A percentile compares a stretch with the other conserved stretches of the same genome.
Evolutionary conservation across 92 coral and sea anemone species (phyloP).

Genomic region (Virgularia gustaviana): DNA sequence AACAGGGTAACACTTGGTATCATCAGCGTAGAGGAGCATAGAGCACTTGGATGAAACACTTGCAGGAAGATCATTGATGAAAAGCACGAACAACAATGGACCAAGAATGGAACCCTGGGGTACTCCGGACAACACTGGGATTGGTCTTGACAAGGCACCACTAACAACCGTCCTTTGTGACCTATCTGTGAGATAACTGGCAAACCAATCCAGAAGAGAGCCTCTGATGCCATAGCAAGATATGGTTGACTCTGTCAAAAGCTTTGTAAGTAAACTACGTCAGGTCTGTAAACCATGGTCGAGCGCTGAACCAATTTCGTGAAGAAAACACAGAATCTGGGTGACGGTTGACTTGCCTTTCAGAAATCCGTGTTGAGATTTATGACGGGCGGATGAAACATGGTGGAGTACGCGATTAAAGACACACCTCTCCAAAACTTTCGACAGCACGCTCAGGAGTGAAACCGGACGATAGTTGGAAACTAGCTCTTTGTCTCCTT

Average conservation of each 20-base stretch:
- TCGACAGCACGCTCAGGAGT: too few species aligned
- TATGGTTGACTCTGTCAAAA: background rate
- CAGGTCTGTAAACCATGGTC: background rate
- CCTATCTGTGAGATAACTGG: slow-evolving; percentile 18
- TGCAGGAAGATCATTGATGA: slow-evolving; percentile 25
- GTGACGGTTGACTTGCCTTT: too few species aligned
- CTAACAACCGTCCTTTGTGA: slow-evolving; percentile 13
- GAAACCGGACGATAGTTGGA: too few species aligned
- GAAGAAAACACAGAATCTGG: too few species aligned
- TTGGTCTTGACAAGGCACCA: slow-evolving; percentile 15
- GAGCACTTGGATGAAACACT: background rate
- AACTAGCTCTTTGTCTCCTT: background rate
- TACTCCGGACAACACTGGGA: slow-evolving; percentile 23
- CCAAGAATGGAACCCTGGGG: slow-evolving; percentile 37
- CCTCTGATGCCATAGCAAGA: slow-evolving; percentile 22
- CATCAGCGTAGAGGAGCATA: slow-evolving; percentile 9
- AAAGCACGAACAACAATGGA: slow-evolving; percentile 21
- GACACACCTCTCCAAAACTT: too few species aligned
- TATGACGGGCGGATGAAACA: too few species aligned
- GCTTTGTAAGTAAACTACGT: background rate
- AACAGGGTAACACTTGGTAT: slow-evolving; percentile 20
- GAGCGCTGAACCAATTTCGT: too few species aligned
- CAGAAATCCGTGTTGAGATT: too few species aligned
- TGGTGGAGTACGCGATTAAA: too few species aligned
- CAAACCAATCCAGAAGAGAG: slow-evolving; percentile 29